Base-by-base conservation (phyloP, 2,888 invertebrate genomes). In the Trachelus troglodyta region DNA sequence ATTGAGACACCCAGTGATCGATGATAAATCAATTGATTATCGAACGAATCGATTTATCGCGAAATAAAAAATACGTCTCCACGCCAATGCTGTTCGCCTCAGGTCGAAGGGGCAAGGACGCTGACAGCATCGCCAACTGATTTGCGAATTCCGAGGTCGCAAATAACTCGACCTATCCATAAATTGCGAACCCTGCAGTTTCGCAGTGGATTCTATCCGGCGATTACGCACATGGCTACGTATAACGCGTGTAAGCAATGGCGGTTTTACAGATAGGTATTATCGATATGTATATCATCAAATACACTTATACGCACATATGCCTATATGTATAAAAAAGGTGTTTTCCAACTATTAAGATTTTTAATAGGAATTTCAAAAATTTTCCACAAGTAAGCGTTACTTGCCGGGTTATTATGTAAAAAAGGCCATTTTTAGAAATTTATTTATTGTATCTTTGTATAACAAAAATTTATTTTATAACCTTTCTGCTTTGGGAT, bases 51-150 rank as follows among this genome's bases (percentile, higher is more conserved):
- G 6, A 23, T 56, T 56, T 23, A 0, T 23, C 2, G 6, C 2
- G 23, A 1, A 23, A 9, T 23, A 23, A 87, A 87, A 85, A 86
- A 85, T 85, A 87, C 83, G 84, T 84, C 85, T 81, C 81, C 80
- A 80, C 77, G 76, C 76, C 23, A 23, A 9, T 23, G 23, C 56
- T 56, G 56, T 9, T 56, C 2, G 56, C 2, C 56, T 56, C 9
- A 1, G 56, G 40, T 12, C 6, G 15, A 15, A 40, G 15, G 40
- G 40, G 40, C 6, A 23, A 56, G 23, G 23, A 56, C 56, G 23
- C 56, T 23, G 56, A 56, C 79, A 78, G 34, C 77, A 69, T 80
- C 76, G 78, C 76, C 79, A 83, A 86, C 84, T 85, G 85, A 86
- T 86, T 85, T 85, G 83, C 82, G 76, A 78, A 56, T 79, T 77